Percentiles rank a stretch among this genome's conserved stretches.
phyloP scores from a whole-genome alignment of 1,140 invertebrate genomes.

The Leptopilina boulardi region DNA sequence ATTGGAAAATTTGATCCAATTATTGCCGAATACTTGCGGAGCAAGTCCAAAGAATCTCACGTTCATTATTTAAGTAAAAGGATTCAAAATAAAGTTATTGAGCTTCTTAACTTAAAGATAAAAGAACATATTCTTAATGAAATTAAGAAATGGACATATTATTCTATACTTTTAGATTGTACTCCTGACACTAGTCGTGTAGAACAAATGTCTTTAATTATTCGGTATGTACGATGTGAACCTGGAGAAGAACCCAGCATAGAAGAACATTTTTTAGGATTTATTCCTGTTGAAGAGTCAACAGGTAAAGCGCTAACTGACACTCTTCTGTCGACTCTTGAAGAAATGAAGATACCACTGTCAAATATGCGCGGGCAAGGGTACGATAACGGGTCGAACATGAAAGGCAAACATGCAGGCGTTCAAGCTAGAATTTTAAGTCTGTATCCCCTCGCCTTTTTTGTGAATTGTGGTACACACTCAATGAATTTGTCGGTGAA shows the following conservation, averaged over 20 bases:
- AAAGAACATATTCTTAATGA: background rate
- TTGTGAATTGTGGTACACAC: background rate
- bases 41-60: slow-evolving; percentile 27
- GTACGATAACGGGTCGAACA: slow-evolving; percentile 1
- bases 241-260: background rate
- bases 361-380: slow-evolving; percentile 10
- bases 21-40: slow-evolving; percentile 50
- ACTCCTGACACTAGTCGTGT: background rate
- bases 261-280: slow-evolving; percentile 7
- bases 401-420: background rate
- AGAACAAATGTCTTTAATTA: slow-evolving; percentile 1
- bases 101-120: background rate
- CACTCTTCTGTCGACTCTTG: background rate
- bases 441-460: background rate
- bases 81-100: slow-evolving; percentile 60
- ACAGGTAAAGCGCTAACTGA: background rate
- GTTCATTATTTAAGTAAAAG: slow-evolving; percentile 49
- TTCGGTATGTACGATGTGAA: background rate
- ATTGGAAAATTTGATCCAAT: slow-evolving; percentile 58
- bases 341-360: background rate
- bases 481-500: background rate
- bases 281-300: background rate
- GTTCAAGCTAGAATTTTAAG: background rate
- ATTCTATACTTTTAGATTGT: background rate
- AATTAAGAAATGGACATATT: background rate